phyloP scores from a whole-genome alignment of 2,797 vertebrate species.

The Tauraco hartlaubi region DNA sequence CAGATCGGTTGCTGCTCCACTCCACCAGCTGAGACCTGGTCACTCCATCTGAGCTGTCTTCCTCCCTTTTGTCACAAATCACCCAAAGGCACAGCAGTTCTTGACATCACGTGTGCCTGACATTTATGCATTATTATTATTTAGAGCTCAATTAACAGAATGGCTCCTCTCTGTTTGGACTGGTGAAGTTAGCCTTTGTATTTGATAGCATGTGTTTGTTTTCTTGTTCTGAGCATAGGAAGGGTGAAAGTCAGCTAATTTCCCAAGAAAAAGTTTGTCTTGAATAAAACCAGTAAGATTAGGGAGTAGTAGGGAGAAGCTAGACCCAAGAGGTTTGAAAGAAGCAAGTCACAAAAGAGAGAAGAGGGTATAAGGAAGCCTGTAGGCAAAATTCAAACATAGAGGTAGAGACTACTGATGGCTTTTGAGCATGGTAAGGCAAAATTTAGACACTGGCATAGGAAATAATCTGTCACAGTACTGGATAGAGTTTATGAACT shows the following conservation, averaged over 20 bases:
- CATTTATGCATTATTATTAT: background rate
- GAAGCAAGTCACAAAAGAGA: background rate
- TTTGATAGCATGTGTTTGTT: background rate
- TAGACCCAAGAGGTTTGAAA: background rate
- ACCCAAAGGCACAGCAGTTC: background rate
- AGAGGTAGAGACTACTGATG: background rate
- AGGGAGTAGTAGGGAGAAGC: background rate
- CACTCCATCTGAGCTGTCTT: background rate
- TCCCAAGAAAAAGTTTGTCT: background rate
- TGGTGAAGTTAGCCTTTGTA: background rate
- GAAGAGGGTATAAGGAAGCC: background rate
- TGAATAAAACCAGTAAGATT: background rate
- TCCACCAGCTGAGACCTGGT: background rate
- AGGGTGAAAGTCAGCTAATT: background rate
- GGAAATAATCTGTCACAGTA: background rate
- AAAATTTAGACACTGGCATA: background rate
- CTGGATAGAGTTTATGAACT: background rate
- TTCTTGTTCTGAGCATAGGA: background rate
- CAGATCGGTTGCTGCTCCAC: background rate
- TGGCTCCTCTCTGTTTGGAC: background rate
- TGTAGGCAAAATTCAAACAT: background rate
- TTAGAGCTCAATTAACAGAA: background rate
- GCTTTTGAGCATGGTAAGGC: background rate
- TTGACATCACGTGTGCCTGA: background rate
- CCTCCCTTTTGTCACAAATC: background rate